Conservation (phyloP, 2,113 vertebrate species). For the Dendropsophus ebraccatus region DNA sequence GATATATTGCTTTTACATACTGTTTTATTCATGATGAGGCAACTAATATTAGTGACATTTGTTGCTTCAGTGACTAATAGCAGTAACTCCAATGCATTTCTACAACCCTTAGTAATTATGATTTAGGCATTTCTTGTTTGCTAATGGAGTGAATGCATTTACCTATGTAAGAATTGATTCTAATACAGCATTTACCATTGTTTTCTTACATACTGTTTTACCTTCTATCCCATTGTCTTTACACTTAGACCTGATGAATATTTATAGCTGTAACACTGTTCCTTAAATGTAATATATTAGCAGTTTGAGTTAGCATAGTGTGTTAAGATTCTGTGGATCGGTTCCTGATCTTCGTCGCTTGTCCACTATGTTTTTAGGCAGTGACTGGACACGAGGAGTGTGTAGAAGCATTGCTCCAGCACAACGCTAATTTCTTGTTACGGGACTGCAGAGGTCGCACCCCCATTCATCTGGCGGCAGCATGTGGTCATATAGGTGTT, state of each 20-base stretch:
- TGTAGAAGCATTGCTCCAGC: slow-evolving; percentile 94
- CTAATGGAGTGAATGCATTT: too few relatives aligned
- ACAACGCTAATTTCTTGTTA: slow-evolving; percentile 86
- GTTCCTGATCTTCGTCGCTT: background rate
- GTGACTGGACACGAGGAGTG: slow-evolving; percentile 95
- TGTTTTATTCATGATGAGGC: too few relatives aligned
- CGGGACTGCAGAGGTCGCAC: slow-evolving; percentile 90
- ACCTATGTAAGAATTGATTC: too few relatives aligned
- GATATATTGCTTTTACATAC: background rate
- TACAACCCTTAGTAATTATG: too few relatives aligned
- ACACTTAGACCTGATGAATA: background rate
- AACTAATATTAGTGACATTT: too few relatives aligned
- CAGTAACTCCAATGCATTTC: too few relatives aligned
- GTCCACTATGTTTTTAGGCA: slow-evolving; percentile 73
- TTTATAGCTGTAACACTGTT: background rate
- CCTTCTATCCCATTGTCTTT: too few relatives aligned
- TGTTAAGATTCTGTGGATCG: background rate
- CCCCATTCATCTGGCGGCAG: slow-evolving; percentile 92
- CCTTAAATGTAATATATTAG: background rate
- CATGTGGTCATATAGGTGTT: slow-evolving; percentile 92
- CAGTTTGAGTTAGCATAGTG: background rate
- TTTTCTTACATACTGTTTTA: background rate
- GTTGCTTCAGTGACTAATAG: too few relatives aligned
- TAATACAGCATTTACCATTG: too few relatives aligned
- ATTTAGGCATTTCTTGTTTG: too few relatives aligned